Evolutionary conservation across 1,140 invertebrate species (phyloP).

Genomic region (Aleiodes sp.): DNA sequence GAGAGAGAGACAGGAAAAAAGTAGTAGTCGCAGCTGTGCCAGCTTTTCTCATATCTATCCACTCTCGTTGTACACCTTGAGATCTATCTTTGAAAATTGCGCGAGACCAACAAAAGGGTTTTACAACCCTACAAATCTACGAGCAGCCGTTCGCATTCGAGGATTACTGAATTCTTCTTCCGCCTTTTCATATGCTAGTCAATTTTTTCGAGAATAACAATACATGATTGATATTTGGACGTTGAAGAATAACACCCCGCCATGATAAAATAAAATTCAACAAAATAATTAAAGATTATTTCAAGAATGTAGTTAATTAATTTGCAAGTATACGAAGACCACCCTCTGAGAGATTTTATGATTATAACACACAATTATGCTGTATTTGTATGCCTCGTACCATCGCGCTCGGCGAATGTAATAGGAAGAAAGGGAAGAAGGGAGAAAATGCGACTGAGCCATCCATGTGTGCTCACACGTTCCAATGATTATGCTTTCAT

Average conservation of each 20-base stretch:
- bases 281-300: neutral
- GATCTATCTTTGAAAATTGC: constrained; percentile 23
- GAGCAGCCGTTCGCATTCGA: constrained; percentile 28
- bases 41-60: neutral
- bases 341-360: constrained; percentile 24
- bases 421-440: neutral
- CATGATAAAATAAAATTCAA: neutral
- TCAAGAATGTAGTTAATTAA: neutral
- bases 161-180: constrained; percentile 21
- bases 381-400: neutral
- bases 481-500: neutral
- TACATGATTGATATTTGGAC: neutral
- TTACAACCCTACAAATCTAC: constrained; percentile 28
- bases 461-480: neutral
- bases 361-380: constrained; percentile 22
- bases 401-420: neutral
- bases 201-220: neutral
- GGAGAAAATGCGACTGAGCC: neutral
- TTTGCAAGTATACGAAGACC: neutral
- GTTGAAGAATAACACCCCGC: too few relatives aligned
- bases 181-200: neutral
- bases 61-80: constrained; percentile 19
- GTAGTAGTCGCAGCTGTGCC: neutral
- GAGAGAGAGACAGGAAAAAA: neutral
- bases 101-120: constrained; percentile 28